Evolutionary conservation across 2,888 invertebrate genomes (phyloP).

Genomic region (Acronicta alni): DNA sequence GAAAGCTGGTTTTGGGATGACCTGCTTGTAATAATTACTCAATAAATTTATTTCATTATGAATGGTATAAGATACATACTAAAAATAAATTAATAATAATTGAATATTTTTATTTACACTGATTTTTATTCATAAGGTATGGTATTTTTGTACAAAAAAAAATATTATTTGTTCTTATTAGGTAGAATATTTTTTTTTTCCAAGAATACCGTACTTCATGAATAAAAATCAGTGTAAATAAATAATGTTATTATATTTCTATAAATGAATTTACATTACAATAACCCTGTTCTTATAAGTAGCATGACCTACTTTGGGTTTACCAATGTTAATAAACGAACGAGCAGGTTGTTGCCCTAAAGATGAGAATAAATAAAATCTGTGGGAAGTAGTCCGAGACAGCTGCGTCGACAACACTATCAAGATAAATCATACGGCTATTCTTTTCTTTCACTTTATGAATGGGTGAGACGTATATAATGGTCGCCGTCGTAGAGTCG

Average conservation of each 20-base stretch:
- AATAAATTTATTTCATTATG: conserved; percentile 19
- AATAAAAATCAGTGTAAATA: conserved; percentile 2
- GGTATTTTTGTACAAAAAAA: too few relatives aligned
- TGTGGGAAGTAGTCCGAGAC: conserved; percentile 83
- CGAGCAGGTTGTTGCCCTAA: conserved; percentile 75
- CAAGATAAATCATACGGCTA: conserved; percentile 59
- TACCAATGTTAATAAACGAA: conserved; percentile 36
- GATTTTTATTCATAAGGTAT: too few relatives aligned
- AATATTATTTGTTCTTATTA: too few relatives aligned
- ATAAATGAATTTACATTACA: conserved; percentile 24
- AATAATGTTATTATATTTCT: conserved; percentile 35
- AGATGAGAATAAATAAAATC: conserved; percentile 67
- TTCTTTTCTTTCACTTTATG: conserved; percentile 76
- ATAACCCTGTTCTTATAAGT: conserved; percentile 32
- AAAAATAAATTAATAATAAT: too few relatives aligned
- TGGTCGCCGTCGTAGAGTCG: conserved; percentile 24
- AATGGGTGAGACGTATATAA: conserved; percentile 70
- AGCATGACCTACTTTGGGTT: conserved; percentile 44
- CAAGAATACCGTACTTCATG: too few relatives aligned
- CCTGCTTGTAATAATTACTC: conserved; percentile 40
- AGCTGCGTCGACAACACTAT: conserved; percentile 60
- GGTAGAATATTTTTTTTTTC: too few relatives aligned
- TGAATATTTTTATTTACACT: too few relatives aligned
- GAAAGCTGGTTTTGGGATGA: conserved; percentile 66
- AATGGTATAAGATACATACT: too few relatives aligned